phyloP scores from a whole-genome alignment of 2,797 vertebrate species.

The Lagorchestes hirsutus region DNA sequence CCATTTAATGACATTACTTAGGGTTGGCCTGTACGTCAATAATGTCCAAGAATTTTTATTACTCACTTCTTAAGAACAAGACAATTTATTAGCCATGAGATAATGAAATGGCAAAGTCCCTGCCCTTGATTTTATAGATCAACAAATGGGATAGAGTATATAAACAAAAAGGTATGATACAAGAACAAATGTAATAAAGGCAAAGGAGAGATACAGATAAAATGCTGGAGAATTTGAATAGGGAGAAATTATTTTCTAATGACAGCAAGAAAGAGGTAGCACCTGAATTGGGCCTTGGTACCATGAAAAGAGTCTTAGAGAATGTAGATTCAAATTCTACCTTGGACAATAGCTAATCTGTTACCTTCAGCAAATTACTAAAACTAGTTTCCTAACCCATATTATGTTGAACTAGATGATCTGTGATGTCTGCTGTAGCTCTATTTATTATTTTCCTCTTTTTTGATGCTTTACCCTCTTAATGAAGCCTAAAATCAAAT shows the following conservation, averaged over 20 bases:
- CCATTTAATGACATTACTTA: not conserved
- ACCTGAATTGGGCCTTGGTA: not conserved
- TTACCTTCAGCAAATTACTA: not conserved
- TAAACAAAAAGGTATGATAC: not conserved
- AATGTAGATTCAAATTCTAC: not conserved
- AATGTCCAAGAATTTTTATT: conserved; percentile 5
- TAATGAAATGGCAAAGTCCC: not conserved
- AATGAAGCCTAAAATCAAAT: not conserved
- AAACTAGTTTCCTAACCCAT: not conserved
- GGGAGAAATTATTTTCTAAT: not conserved
- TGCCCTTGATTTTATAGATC: not conserved
- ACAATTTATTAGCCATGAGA: not conserved
- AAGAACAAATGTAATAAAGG: not conserved
- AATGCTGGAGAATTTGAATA: not conserved
- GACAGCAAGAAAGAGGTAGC: not conserved
- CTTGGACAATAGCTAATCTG: not conserved
- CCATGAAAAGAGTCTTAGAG: not conserved
- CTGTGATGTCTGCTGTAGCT: not conserved
- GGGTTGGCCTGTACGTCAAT: not conserved
- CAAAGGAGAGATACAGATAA: not conserved
- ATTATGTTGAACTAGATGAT: not conserved
- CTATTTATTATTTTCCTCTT: not conserved
- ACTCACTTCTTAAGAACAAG: not conserved
- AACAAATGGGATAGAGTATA: not conserved
- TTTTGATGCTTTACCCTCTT: not conserved